Conservation (phyloP, 2,113 vertebrate genomes). For the Chaetodon trifascialis region DNA sequence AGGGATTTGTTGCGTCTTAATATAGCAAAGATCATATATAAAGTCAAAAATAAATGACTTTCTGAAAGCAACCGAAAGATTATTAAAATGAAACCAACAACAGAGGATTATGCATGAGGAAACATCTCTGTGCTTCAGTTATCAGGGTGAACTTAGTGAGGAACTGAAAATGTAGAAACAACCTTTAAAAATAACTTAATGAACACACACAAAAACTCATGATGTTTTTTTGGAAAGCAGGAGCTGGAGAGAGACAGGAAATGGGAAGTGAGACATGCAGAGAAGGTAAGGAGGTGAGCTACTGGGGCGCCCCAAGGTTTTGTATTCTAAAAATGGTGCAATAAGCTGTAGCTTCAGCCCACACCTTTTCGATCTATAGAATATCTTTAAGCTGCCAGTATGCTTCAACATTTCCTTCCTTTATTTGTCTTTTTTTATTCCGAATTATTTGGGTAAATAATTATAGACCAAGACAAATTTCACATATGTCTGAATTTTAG, state of each 20-base stretch:
- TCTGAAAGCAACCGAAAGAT: slow-evolving; percentile 14
- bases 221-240: too few species aligned
- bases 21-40: slow-evolving; percentile 1
- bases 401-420: not conserved
- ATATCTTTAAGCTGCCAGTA: not conserved
- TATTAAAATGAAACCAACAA: not conserved
- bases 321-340: too few species aligned
- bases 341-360: not conserved
- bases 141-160: slow-evolving; percentile 7
- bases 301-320: not conserved
- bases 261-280: too few species aligned
- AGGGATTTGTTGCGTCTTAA: not conserved
- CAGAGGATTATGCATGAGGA: not conserved
- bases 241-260: too few species aligned
- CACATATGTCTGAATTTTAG: slow-evolving; percentile 8
- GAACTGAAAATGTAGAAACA: slow-evolving; percentile 4
- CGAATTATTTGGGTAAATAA: not conserved
- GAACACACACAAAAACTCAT: not conserved
- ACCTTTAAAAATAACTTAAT: not conserved
- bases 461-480: not conserved
- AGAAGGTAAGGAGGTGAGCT: too few species aligned
- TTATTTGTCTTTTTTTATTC: not conserved
- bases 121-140: not conserved
- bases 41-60: slow-evolving; percentile 20
- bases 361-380: not conserved